Percentiles rank a stretch among this genome's conserved stretches.
Conservation (phyloP, 2,113 vertebrate genomes). For the Oceanites oceanicus region DNA sequence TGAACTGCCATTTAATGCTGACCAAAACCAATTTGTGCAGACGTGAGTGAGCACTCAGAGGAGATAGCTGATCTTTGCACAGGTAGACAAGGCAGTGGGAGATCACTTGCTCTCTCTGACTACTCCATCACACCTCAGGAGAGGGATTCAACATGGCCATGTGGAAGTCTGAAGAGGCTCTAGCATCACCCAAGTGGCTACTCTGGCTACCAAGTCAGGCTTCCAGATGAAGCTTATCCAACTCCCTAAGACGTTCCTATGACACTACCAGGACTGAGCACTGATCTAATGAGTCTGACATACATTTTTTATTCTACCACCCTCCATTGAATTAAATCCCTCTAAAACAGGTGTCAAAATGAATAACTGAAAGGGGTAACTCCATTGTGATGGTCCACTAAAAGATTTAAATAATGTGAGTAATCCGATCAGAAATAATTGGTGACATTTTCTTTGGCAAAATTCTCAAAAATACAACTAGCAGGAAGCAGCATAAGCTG, state of each 20-base stretch:
- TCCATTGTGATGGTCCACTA: neutral
- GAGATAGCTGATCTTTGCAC: neutral
- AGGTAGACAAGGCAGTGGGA: neutral
- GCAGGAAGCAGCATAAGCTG: conserved; percentile 11
- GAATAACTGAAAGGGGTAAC: neutral
- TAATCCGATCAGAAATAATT: neutral
- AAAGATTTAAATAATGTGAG: conserved; percentile 22
- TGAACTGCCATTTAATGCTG: neutral
- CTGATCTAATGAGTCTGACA: neutral
- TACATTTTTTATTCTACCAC: neutral
- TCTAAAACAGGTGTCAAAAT: conserved; percentile 36
- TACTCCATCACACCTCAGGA: neutral
- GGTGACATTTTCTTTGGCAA: conserved; percentile 24
- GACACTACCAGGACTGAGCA: neutral
- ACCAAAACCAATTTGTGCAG: neutral
- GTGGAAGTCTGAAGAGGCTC: neutral
- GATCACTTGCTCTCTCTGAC: neutral
- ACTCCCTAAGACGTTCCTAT: neutral
- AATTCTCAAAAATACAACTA: conserved; percentile 31
- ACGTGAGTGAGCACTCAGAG: neutral
- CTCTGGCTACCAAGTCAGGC: neutral
- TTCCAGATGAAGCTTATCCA: neutral
- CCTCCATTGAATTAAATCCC: neutral
- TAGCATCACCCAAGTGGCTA: neutral
- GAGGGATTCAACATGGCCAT: neutral